Evolutionary conservation across 2,797 vertebrate species (phyloP), one percentile per base, ranked within the genome.

Genomic region (Etheostoma nigrum): DNA sequence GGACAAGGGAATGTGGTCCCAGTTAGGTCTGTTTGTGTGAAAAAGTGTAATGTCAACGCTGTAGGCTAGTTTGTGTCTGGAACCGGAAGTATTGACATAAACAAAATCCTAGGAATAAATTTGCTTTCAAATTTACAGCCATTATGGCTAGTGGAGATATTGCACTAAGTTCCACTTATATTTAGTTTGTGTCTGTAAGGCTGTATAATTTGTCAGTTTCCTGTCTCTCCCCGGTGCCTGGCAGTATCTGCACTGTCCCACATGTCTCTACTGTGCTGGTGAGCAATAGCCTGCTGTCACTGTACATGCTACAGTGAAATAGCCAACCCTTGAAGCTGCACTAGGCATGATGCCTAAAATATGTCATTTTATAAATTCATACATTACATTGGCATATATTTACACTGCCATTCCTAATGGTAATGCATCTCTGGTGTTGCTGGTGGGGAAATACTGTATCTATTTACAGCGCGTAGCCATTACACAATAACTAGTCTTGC

Each of bases 181-280:
- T 65, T 13, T 4, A 23, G 18, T 65, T 15, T 60, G 44, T 62
- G 47, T 82, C 21, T 80, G 40, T 40, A 0, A 36, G 18, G n/a
- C 65, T 79, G 48, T 42, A 16, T 75, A 1, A 55, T 67, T 33
- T 74, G 33, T 72, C 80, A 59, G 47, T 74, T 54, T 85, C 30
- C 48, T 42, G 36, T 73, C 63, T 86, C 53, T 69, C 60, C 53
- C 67, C 23, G 40, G 74, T 83, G 86, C 63, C 86, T 70, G 78
- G 75, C 83, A 78, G 81, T 11, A 45, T 62, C 79, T 52, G 51
- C 58, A 7, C 72, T 30, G 61, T 27, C 47, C 67, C 75, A 19
- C 82, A 79, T 59, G 45, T 54, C 69, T 75, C 74, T 1, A 8
- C 67, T 76, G 55, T 80, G 65, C 9, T 69, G 84, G 86, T 88